Evolutionary conservation across 2,113 vertebrate species (phyloP), one percentile per base, ranked within the genome.

Genomic region (Regulus satrapa): DNA sequence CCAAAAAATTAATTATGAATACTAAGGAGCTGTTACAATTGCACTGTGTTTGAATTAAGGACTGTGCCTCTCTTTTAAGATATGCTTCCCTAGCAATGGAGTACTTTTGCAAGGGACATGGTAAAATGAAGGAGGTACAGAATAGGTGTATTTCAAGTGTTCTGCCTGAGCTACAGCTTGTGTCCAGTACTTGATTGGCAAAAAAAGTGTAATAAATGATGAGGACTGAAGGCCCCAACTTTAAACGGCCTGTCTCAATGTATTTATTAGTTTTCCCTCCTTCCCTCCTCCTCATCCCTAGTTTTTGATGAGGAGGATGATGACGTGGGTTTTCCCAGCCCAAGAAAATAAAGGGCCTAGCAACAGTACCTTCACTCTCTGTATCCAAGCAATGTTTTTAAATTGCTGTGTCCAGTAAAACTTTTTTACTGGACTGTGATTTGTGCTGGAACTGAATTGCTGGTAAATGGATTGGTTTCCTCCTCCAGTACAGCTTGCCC

Each of bases 1-100:
- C 21, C 18, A 11, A 72, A 89, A 89, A 97, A 94, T 91, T 95
- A 94, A 97, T 97, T 96, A 92, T 36, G 69, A 96, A 81, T 89
- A 81, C 69, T 92, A 59, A 97, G 83, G 71, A 92, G 72, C 51
- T 96, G 72, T 84, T 94, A 92, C 92, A 92, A 41, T 95, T 91
- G 84, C 66, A 59, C 79, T 69, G 32, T 69, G 34, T 82, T 79
- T 92, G 82, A 89, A 56, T 84, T 67, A 67, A 75, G 48, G 54
- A 68, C 80, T 62, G n/a, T 80, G 75, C 52, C 45, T 74, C n/a
- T 38, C 61, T 94, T 86, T 51, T 49, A 83, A 94, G 88, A 90
- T 84, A 80, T 5, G 32, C 56, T 41, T 92, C 48, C 85, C 68
- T 62, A 86, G 59, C 55, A 88, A 59, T 16, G 15, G 18, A 71